Evolutionary conservation across 1,140 invertebrate species (phyloP), one percentile per base, ranked within the genome.

Genomic region (Caenorhabditis tropicalis): DNA sequence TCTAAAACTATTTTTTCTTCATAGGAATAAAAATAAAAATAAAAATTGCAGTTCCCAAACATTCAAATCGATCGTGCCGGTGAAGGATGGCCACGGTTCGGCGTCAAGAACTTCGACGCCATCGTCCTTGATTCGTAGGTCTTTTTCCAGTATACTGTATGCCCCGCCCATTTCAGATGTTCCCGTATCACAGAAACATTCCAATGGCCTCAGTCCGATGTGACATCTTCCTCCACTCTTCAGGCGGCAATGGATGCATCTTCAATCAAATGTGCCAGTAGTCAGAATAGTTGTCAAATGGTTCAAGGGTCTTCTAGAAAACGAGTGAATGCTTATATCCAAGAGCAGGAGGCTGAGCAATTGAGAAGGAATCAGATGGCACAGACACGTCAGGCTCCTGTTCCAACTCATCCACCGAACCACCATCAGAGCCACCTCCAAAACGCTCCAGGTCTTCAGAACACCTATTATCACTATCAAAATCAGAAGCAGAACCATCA

Each of bases 1-100:
- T 27, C n/a, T 6, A 24, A 5, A 24, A 5, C 12, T 21, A 2
- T 56, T 56, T 56, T n/a, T n/a, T n/a, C n/a, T n/a, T n/a, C n/a
- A n/a, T n/a, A n/a, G n/a, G n/a, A n/a, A n/a, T n/a, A 7, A 43
- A 60, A 60, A 3, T 15, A 33, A 29, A 15, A 15, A 33, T 33
- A 9, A 0, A 60, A 27, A 19, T 74, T 74, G 0, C n/a, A 74
- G 65, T 74, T 74, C 21, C 65, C 65, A 21, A 39, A 74, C 15
- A 33, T 74, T 21, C 65, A 74, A 74, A 74, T 74, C 65, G 65
- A 74, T 24, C 16, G 65, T 24, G 65, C 65, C 15, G 65, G 65
- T 0, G 65, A 74, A 15, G 65, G 65, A 24, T 74, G 65, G 65
- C 65, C 65, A 27, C 1, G 65, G 9, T 36, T 74, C 2, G 33